phyloP scores from a whole-genome alignment of 2,113 vertebrate genomes.

The Stomatorhinus ivindoensis region DNA sequence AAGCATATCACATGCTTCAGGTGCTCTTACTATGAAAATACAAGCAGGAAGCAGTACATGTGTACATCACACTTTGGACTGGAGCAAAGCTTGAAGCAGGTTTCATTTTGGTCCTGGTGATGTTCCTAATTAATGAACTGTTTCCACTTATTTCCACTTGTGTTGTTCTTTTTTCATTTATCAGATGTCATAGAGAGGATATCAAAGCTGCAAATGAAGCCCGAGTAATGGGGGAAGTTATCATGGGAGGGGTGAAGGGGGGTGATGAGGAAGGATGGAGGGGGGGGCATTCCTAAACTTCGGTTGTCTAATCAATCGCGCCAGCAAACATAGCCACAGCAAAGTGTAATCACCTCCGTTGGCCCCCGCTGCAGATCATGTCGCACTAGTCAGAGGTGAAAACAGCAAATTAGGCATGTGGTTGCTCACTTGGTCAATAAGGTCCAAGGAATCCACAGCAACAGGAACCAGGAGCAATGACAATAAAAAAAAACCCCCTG shows the following conservation, averaged over 20 bases:
- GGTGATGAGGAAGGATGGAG: no score
- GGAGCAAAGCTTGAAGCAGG: neutral
- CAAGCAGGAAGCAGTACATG: neutral
- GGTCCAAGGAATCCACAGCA: neutral
- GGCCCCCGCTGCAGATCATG: neutral
- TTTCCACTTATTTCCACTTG: neutral
- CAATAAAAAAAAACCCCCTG: neutral
- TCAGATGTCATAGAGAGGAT: neutral
- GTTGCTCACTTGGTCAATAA: neutral
- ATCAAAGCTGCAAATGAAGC: neutral
- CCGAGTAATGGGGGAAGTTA: neutral
- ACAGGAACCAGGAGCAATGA: neutral
- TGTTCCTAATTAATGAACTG: neutral
- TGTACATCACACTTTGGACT: neutral
- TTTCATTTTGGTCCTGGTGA: neutral
- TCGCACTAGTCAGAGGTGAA: neutral
- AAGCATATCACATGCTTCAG: neutral
- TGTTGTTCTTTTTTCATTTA: neutral
- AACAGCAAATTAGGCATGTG: neutral
- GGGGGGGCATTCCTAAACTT: neutral
- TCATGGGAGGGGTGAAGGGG: neutral
- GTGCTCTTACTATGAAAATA: neutral
- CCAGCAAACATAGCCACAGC: neutral
- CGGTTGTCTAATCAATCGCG: neutral
- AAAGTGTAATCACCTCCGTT: neutral